These are phyloP conservation scores for Monochamus saltuarius DNA, from an alignment of 1,140 invertebrate genomes.

Conservation along the genomic window DNA sequence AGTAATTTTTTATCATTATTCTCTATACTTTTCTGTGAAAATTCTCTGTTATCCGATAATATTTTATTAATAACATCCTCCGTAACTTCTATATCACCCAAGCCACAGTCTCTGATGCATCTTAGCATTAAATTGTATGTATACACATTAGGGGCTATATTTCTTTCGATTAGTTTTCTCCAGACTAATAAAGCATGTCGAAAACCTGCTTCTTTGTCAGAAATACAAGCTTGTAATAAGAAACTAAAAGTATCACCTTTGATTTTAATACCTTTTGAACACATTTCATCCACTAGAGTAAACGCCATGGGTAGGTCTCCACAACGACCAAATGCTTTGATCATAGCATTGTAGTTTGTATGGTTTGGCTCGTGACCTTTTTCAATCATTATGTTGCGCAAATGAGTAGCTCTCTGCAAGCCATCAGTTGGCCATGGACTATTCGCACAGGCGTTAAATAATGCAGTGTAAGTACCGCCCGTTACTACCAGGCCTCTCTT, in stretches of 20 bases:
- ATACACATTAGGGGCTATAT: constrained; percentile 67
- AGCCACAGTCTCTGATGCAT: constrained; percentile 74
- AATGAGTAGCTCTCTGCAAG: constrained; percentile 62
- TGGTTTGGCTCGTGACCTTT: constrained; percentile 70
- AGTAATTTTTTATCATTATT: too few relatives aligned
- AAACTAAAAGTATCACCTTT: constrained; percentile 73
- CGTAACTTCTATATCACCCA: constrained; percentile 66
- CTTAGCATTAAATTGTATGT: constrained; percentile 81
- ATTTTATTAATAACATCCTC: constrained; percentile 51
- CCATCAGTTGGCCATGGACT: constrained; percentile 67
- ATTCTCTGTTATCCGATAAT: constrained; percentile 3
- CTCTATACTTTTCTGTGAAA: too few relatives aligned
- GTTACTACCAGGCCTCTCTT: constrained; percentile 66
- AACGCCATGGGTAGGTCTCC: constrained; percentile 76
- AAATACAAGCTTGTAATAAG: constrained; percentile 79
- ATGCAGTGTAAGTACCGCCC: constrained; percentile 72
- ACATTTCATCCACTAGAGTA: constrained; percentile 81
- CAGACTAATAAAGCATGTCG: constrained; percentile 79
- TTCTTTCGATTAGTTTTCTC: constrained; percentile 71
- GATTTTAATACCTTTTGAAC: constrained; percentile 59
- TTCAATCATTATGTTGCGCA: constrained; percentile 68
- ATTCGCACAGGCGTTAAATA: constrained; percentile 88
- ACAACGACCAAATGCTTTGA: constrained; percentile 86
- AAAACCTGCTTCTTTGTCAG: constrained; percentile 76
- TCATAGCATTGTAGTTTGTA: constrained; percentile 83